Evolutionary conservation across 2,888 invertebrate genomes (phyloP), one percentile per base, ranked within the genome.

Genomic region (Cerastoderma edule): DNA sequence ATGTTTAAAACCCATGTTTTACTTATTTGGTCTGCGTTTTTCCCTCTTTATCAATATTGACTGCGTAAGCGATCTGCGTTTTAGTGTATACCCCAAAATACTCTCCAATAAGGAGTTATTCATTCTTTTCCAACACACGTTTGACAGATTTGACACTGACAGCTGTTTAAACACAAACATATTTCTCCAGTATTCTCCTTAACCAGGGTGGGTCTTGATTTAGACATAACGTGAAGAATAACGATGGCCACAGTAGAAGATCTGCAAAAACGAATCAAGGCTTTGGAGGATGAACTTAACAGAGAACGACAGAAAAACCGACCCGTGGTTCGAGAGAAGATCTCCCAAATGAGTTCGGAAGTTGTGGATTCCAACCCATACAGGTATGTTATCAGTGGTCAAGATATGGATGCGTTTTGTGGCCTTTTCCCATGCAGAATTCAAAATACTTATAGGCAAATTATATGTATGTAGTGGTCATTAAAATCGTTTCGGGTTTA

Each of bases 311-410:
- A 71, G 64, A 75, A 73, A 72, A 79, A 77, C 63, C 64, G 48
- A n/a, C 60, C 35, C 30, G 67, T 94, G 0, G 76, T 72, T 16
- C 85, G 97, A 70, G 94, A 95, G 85, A 97, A 96, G 94, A 97
- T 98, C 87, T 94, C 95, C 27, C 95, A 95, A 88, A 98, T 99
- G 97, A 98, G 98, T 54, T 95, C 97, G 0, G 98, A 99, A 95
- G 99, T 99, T 13, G 96, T 97, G 16, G 99, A 99, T 94, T 96
- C 97, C 0, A 99, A 99, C 94, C 99, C 99, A 0, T 99, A 99
- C 95, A 97, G 97, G 97, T 97, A 94, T 30, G 4, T 16, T 4
- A 24, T 2, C 28, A 27, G n/a, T n/a, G n/a, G n/a, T n/a, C n/a
- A n/a, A n/a, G n/a, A n/a, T n/a, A n/a, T n/a, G n/a, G n/a, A n/a